These are phyloP conservation scores for Tetramorium parvispinum DNA, from an alignment of 1,140 invertebrate genomes.

Conservation along the genomic window DNA sequence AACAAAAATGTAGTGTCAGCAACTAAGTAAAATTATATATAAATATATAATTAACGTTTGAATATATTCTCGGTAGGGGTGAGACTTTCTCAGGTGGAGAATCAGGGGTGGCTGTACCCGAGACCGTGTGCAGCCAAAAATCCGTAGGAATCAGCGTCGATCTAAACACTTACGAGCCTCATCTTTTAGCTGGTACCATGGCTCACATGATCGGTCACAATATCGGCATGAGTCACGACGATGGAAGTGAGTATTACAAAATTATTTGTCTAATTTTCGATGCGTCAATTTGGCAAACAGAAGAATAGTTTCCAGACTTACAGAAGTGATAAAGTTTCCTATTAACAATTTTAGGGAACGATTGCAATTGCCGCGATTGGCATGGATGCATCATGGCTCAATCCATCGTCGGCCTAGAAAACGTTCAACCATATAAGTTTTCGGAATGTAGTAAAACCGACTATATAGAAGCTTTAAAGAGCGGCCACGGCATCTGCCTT, in stretches of 20 bases:
- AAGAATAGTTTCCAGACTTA: not conserved
- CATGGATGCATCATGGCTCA: conserved; percentile 98
- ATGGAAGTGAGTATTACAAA: conserved; percentile 89
- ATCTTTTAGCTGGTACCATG: conserved; percentile 96
- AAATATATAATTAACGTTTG: not conserved
- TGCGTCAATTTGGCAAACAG: not conserved
- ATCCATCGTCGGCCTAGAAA: conserved; percentile 95
- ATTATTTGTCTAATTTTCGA: not conserved
- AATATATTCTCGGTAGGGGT: conserved; percentile 87
- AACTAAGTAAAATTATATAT: not conserved
- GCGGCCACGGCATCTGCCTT: conserved; percentile 93
- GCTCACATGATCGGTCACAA: conserved; percentile 99
- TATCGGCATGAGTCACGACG: conserved; percentile 97
- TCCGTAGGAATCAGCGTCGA: conserved; percentile 97
- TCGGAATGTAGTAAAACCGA: conserved; percentile 95
- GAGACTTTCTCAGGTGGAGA: conserved; percentile 93
- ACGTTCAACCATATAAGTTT: conserved; percentile 97
- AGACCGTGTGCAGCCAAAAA: conserved; percentile 95
- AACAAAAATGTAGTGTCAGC: not conserved
- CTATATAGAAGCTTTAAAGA: conserved; percentile 92
- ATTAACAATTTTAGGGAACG: conserved; percentile 84
- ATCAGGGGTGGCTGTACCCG: conserved; percentile 96
- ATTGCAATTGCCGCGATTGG: conserved; percentile 96
- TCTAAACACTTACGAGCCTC: conserved; percentile 96
- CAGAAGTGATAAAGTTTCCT: not conserved